These are phyloP conservation scores for Pseudomyrmex flavicornis DNA, from an alignment of 1,140 invertebrate genomes.

Conservation along the genomic window DNA sequence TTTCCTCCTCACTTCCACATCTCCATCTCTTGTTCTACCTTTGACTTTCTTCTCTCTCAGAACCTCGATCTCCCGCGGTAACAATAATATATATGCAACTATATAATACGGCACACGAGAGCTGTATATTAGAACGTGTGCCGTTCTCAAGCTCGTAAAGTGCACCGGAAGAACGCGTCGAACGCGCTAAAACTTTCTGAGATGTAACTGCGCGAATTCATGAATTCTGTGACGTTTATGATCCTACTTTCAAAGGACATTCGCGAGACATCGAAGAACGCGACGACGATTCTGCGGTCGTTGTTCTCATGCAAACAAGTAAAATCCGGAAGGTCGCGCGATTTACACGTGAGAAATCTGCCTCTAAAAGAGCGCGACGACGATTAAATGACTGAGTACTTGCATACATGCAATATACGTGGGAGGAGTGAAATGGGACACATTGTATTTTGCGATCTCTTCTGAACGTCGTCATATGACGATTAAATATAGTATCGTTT, in stretches of 20 bases:
- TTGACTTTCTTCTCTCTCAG: too few species aligned
- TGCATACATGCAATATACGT: too few species aligned
- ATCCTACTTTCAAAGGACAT: conserved; percentile 3
- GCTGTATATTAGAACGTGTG: background rate
- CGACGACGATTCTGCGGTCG: background rate
- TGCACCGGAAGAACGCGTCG: conserved; percentile 12
- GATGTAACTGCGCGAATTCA: conserved; percentile 50
- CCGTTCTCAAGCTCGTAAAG: conserved; percentile 13
- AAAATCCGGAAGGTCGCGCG: background rate
- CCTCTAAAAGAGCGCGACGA: background rate
- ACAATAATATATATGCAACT: background rate
- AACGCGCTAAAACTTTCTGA: conserved; percentile 29
- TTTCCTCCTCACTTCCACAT: too few species aligned
- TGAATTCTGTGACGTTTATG: conserved; percentile 41
- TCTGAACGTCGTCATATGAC: too few species aligned
- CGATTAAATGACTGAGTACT: conserved; percentile 7
- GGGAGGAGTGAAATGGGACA: too few species aligned
- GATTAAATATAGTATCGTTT: too few species aligned
- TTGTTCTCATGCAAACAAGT: conserved; percentile 1
- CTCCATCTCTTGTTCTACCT: too few species aligned
- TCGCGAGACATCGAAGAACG: background rate
- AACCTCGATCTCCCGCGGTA: too few species aligned
- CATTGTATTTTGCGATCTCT: too few species aligned
- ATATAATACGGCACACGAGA: conserved; percentile 16
- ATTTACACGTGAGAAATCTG: background rate